Percentiles rank a stretch among this genome's conserved stretches.
phyloP scores from a whole-genome alignment of 30 jellyfish, hydroid and myxozoan species.

The Aurelia sp. region DNA sequence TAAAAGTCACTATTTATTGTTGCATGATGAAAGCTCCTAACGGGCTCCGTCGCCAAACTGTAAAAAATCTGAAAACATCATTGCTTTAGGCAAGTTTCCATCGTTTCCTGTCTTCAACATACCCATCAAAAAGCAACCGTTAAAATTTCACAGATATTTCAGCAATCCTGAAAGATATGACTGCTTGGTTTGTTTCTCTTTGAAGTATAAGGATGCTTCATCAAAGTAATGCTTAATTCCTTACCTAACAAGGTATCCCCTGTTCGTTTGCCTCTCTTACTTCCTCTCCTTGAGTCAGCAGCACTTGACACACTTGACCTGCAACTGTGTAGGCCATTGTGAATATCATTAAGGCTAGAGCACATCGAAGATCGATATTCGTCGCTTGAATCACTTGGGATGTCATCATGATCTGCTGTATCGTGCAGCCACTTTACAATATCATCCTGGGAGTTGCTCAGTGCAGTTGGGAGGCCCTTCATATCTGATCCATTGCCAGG shows the following conservation, averaged over 20 bases:
- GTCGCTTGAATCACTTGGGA: constrained; percentile 51
- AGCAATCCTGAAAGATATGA: too few species aligned
- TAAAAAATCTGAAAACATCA: too few species aligned
- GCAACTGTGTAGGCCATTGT: constrained; percentile 40
- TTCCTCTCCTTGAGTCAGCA: background rate
- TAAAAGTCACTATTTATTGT: too few species aligned
- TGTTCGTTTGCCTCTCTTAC: background rate
- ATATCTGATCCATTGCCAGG: background rate
- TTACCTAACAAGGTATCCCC: constrained; percentile 18
- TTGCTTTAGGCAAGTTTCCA: too few species aligned
- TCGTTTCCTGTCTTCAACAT: too few species aligned
- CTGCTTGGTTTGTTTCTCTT: too few species aligned
- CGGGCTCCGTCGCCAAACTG: too few species aligned
- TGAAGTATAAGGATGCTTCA: too few species aligned
- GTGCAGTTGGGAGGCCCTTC: constrained; percentile 19
- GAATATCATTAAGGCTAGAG: constrained; percentile 77
- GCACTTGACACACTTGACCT: constrained; percentile 51
- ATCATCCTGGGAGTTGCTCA: constrained; percentile 38
- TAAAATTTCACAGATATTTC: too few species aligned
- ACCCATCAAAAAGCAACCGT: too few species aligned
- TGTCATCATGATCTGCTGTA: constrained; percentile 41
- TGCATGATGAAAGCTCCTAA: too few species aligned
- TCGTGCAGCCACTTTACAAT: constrained; percentile 62
- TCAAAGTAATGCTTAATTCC: background rate
- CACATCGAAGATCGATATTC: constrained; percentile 84